Base-by-base conservation (phyloP, 2,113 vertebrate genomes). In the Pachycephala philippinensis region DNA sequence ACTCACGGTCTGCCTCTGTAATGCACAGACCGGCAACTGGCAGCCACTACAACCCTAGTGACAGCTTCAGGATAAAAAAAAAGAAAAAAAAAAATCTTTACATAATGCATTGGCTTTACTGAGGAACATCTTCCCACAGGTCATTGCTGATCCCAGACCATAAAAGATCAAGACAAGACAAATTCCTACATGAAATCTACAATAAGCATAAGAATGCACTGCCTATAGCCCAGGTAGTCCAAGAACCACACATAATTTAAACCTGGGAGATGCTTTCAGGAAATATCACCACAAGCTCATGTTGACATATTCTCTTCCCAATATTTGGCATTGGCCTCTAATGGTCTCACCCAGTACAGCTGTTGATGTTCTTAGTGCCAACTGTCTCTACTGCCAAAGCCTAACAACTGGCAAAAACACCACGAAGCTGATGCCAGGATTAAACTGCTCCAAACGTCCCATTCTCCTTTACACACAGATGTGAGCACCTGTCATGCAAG, bases 341-440 rank as follows among this genome's bases (percentile, higher is more conserved):
- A 45, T 11, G 15, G 66, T 53, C 71, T 83, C 54, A 42, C 50
- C 21, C 33, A 1, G 14, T 54, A 88, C 59, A 94, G 86, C 88
- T 93, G 79, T 74, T 92, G 50, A 84, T 40, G 16, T 39, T 83
- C 79, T 69, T 47, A 47, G 39, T 39, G 80, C 50, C 59, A 94
- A 45, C 59, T 88, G 78, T 24, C 79, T 54, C 71, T 30, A 77
- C 68, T 86, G 80, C 90, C 83, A 92, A 93, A 95, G n/a, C 33
- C 54, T 54, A 95, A 79, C 74, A 93, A 93, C 59, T 42, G 42
- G n/a, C 75, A 90, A 89, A 93, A 93, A 50, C 39, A 86, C 17
- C 52, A 57, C 2, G 5, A 92, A 66, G 50, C 56, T 59, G n/a
- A 90, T 50, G 83, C 68, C 80, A 89, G 33, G 35, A 93, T 81